Evolutionary conservation across 2,797 vertebrate species (phyloP), one percentile per base, ranked within the genome.

Genomic region (Anolis apletophallus): DNA sequence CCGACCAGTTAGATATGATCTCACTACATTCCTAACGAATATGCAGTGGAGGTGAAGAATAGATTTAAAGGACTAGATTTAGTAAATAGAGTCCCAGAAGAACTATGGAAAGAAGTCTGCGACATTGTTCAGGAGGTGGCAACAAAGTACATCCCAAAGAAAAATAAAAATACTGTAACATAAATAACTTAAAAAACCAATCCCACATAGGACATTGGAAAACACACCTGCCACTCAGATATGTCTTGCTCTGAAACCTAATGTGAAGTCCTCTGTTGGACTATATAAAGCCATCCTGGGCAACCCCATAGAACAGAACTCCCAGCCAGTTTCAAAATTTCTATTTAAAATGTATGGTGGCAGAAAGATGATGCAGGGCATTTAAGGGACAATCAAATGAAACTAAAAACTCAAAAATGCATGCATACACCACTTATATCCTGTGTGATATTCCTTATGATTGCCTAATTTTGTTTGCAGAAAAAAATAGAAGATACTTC

Each of bases 361-460:
- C 67, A 89, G 84, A 86, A 87, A 90, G 83, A 87, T 40, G 83
- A 88, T 36, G 87, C 57, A 83, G 73, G 76, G 90, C 88, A 88
- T 81, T 3, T 85, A 61, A 87, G 88, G 34, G 79, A 50, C 54
- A 84, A 91, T 84, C 55, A 87, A 79, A 78, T 21, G 34, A 54
- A 21, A 57, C 36, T 11, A 17, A n/a, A 57, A 71, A 72, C 29
- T 29, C 75, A 57, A 87, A 85, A 73, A 64, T 64, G 61, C 26
- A 29, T 3, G 26, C 10, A 3, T 19, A 29, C 26, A 64, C 61
- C 26, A 29, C 29, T 13, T 23, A 85, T 83, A 86, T 82, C 72
- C 76, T 57, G 6, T 36, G 80, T 67, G 79, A 78, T 84, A 89
- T 84, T 55, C 59, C 36, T 80, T 59, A 85, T 88, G 21, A 85